phyloP scores from a whole-genome alignment of 2,888 invertebrate species.

The Acleris sparsana region DNA sequence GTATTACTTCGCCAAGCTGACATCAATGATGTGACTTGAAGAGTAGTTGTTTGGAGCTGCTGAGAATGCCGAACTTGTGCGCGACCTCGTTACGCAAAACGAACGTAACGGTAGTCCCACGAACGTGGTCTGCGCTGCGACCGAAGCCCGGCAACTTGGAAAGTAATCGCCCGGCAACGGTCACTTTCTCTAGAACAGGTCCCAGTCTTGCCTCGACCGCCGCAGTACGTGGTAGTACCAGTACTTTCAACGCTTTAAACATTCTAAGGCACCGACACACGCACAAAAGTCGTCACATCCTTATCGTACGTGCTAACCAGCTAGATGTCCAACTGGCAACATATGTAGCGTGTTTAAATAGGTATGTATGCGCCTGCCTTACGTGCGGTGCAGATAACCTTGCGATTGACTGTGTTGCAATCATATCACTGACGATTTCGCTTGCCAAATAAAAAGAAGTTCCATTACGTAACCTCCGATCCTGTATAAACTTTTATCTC shows the following conservation, averaged over 20 bases:
- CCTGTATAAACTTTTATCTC: constrained; percentile 15
- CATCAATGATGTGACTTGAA: constrained; percentile 30
- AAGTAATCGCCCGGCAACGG: constrained; percentile 70
- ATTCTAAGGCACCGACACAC: neutral
- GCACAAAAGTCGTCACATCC: constrained; percentile 5
- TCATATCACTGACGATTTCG: constrained; percentile 33
- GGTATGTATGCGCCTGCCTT: constrained; percentile 28
- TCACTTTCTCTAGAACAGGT: constrained; percentile 79
- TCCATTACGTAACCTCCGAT: constrained; percentile 32
- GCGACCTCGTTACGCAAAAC: constrained; percentile 71
- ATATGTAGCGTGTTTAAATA: constrained; percentile 17
- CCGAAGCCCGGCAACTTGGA: constrained; percentile 68
- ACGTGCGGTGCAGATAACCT: constrained; percentile 42
- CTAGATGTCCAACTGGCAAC: constrained; percentile 38
- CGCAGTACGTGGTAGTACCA: constrained; percentile 25
- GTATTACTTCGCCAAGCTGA: constrained; percentile 26
- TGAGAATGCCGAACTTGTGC: constrained; percentile 55
- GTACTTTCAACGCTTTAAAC: neutral
- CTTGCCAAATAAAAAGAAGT: constrained; percentile 41
- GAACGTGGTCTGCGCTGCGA: constrained; percentile 47
- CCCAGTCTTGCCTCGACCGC: constrained; percentile 54
- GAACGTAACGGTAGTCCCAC: constrained; percentile 69
- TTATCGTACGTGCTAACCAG: constrained; percentile 45
- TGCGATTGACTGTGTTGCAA: constrained; percentile 47
- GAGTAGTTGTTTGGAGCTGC: constrained; percentile 18